Conservation (phyloP, 2,888 invertebrate genomes). For the Julus scanicus region DNA sequence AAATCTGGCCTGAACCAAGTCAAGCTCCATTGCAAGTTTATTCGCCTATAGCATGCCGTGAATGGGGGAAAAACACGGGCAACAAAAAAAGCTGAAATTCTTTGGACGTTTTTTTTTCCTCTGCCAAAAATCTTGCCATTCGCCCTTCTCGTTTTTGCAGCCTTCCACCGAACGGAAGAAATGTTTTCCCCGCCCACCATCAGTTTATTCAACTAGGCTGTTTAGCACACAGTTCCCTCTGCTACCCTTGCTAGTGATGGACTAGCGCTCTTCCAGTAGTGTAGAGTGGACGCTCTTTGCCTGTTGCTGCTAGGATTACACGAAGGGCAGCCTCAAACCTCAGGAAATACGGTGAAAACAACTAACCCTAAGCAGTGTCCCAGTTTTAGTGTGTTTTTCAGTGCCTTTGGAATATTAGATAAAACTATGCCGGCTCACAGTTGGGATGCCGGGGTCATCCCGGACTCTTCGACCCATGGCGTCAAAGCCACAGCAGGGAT, state of each 20-base stretch:
- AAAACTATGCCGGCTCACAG: background rate
- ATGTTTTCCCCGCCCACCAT: conserved; percentile 15
- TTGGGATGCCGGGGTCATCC: conserved; percentile 46
- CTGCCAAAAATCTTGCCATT: background rate
- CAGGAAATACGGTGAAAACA: background rate
- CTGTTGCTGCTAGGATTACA: background rate
- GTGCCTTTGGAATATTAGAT: background rate
- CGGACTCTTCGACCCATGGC: background rate
- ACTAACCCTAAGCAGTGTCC: background rate
- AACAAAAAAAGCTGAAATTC: background rate
- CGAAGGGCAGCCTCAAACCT: background rate
- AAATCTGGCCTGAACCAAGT: background rate
- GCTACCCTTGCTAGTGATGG: background rate
- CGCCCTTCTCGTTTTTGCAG: background rate
- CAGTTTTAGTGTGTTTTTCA: background rate
- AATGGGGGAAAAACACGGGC: background rate
- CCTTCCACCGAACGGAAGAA: conserved; percentile 17
- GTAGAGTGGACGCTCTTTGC: background rate
- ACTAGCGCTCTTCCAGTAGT: background rate
- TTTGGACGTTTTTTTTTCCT: background rate
- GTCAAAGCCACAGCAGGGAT: background rate
- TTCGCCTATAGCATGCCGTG: background rate
- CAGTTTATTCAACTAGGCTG: conserved; percentile 27
- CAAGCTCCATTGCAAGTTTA: background rate
- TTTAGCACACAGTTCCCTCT: background rate